These are phyloP conservation scores for Callipepla squamata DNA, from an alignment of 2,113 vertebrate species.

Conservation along the genomic window DNA sequence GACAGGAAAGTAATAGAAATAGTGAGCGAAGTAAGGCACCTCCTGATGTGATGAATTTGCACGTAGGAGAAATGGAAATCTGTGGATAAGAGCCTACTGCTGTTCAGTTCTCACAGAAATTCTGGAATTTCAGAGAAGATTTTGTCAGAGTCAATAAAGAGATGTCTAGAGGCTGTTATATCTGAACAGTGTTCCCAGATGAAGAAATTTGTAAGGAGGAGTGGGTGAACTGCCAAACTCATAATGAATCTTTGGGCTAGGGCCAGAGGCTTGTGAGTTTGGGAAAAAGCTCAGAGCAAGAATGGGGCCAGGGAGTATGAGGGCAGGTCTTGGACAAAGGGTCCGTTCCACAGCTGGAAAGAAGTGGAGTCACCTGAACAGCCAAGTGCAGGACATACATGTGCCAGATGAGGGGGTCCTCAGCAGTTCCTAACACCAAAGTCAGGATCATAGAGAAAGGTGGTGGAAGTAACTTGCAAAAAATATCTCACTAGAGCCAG, in stretches of 20 bases:
- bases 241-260: conserved; percentile 8
- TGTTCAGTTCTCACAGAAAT: background rate
- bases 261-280: background rate
- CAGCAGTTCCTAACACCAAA: background rate
- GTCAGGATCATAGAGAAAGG: background rate
- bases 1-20: background rate
- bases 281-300: background rate
- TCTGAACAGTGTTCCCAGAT: conserved; percentile 46
- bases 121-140: conserved; percentile 19
- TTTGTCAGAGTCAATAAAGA: conserved; percentile 19
- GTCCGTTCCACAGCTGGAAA: background rate
- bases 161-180: conserved; percentile 11
- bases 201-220: conserved; percentile 49
- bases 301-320: background rate
- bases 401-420: background rate
- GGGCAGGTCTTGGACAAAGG: background rate
- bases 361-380: background rate
- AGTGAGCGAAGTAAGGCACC: background rate
- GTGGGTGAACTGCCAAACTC: conserved; percentile 32
- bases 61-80: conserved; percentile 11
- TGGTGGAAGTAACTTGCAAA: background rate
- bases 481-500: background rate
- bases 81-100: background rate
- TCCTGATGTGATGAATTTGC: background rate
- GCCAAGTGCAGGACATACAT: accelerated